A percentile compares a stretch with the other conserved stretches of the same genome.
phyloP scores from a whole-genome alignment of 2,888 invertebrate species.

The Pammene aurita region DNA sequence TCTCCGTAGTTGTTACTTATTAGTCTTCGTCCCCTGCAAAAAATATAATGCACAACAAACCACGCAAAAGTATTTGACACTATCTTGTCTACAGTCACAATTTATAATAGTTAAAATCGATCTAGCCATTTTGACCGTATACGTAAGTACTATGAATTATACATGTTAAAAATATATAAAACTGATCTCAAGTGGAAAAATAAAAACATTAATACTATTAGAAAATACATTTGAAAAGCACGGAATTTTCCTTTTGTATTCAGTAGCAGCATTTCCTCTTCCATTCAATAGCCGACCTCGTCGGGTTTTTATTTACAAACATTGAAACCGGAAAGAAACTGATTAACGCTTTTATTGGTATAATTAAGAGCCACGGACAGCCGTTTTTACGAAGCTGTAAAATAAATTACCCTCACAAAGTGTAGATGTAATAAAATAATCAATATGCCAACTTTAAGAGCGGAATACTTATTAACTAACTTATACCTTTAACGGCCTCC shows the following conservation, averaged over 20 bases:
- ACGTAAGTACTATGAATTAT: neutral
- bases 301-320: slow-evolving; percentile 13
- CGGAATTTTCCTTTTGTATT: slow-evolving; percentile 3
- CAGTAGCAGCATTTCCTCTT: slow-evolving; percentile 1
- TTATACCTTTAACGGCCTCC: too few relatives aligned
- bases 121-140: neutral
- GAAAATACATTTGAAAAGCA: neutral
- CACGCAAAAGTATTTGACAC: too few relatives aligned
- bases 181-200: neutral
- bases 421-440: slow-evolving; percentile 3
- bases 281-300: neutral
- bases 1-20: too few relatives aligned
- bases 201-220: neutral
- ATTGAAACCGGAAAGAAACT: slow-evolving; percentile 14
- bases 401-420: slow-evolving; percentile 10
- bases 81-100: too few relatives aligned
- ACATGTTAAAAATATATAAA: neutral
- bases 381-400: slow-evolving; percentile 14
- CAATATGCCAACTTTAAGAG: slow-evolving; percentile 1
- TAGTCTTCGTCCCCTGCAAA: too few relatives aligned
- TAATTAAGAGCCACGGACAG: slow-evolving; percentile 18
- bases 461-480: neutral
- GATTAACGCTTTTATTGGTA: slow-evolving; percentile 26
- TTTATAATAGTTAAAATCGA: neutral
- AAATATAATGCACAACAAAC: too few relatives aligned